phyloP scores from a whole-genome alignment of 2,888 invertebrate genomes.

The Oeneis ivallda region DNA sequence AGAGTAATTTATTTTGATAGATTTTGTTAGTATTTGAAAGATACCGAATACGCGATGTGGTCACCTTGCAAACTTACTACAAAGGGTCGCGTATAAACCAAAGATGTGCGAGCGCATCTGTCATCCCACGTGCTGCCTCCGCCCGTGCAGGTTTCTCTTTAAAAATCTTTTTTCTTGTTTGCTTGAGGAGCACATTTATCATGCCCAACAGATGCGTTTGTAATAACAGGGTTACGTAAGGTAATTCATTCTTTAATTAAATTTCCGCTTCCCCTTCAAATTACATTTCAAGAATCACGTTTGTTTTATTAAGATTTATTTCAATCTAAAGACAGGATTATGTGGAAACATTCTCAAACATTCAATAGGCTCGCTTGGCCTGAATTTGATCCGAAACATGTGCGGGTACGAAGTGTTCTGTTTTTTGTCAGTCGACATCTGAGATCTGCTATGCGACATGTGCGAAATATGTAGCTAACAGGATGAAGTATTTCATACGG shows the following conservation, averaged over 20 bases:
- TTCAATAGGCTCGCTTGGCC: slow-evolving; percentile 54
- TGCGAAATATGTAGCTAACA: slow-evolving; percentile 63
- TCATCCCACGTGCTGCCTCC: slow-evolving; percentile 77
- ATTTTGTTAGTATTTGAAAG: no score
- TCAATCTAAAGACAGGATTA: slow-evolving; percentile 7
- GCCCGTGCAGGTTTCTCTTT: slow-evolving; percentile 67
- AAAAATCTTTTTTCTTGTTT: slow-evolving; percentile 61
- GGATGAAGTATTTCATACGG: slow-evolving; percentile 46
- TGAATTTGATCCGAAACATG: slow-evolving; percentile 63
- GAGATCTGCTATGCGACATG: slow-evolving; percentile 67
- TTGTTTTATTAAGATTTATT: slow-evolving; percentile 24
- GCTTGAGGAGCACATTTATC: slow-evolving; percentile 67
- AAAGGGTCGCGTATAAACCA: slow-evolving; percentile 53
- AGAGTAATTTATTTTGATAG: no score
- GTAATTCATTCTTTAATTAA: slow-evolving; percentile 71
- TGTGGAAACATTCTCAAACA: slow-evolving; percentile 21
- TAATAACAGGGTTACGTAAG: slow-evolving; percentile 67
- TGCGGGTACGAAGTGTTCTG: slow-evolving; percentile 57
- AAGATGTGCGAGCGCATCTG: slow-evolving; percentile 73
- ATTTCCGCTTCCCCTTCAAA: slow-evolving; percentile 56
- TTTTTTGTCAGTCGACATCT: slow-evolving; percentile 74
- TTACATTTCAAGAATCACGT: slow-evolving; percentile 26
- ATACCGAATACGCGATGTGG: no score
- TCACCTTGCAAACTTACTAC: background rate
- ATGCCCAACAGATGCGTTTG: slow-evolving; percentile 71